Percentiles rank a stretch among this genome's conserved stretches.
Conservation (phyloP, 1,140 invertebrate genomes). For the Daktulosphaira vitifoliae region DNA sequence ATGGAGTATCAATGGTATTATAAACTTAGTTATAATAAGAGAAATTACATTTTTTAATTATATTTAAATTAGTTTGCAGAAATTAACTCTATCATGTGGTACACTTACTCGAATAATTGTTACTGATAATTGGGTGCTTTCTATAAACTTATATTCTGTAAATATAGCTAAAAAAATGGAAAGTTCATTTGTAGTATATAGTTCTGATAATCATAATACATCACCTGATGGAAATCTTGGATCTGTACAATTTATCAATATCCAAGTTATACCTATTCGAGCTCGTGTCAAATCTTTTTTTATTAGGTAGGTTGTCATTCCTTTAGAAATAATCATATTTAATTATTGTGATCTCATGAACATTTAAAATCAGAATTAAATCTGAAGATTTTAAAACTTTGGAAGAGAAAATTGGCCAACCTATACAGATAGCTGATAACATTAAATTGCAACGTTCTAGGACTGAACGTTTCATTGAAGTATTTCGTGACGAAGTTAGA, state of each 20-base stretch:
- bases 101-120: constrained; percentile 11
- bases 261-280: constrained; percentile 60
- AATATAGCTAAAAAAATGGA: constrained; percentile 69
- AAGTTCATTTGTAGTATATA: constrained; percentile 60
- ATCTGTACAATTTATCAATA: constrained; percentile 70
- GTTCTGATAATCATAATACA: constrained; percentile 62
- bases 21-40: too few relatives aligned
- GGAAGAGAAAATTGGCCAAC: constrained; percentile 62
- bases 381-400: constrained; percentile 69
- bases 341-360: too few relatives aligned
- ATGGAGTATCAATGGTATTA: constrained; percentile 4
- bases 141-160: constrained; percentile 65
- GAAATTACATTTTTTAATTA: too few relatives aligned
- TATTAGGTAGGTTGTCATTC: constrained; percentile 47
- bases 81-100: constrained; percentile 5
- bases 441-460: constrained; percentile 70
- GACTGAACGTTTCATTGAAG: constrained; percentile 72
- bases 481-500: constrained; percentile 66
- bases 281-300: constrained; percentile 51
- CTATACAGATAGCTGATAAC: constrained; percentile 64
- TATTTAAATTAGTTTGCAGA: not conserved
- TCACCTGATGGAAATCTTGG: constrained; percentile 50
- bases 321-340: too few relatives aligned
- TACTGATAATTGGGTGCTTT: constrained; percentile 73
- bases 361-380: constrained; percentile 53